Evolutionary conservation across 1,140 invertebrate genomes (phyloP), one percentile per base, ranked within the genome.

Genomic region (Parasteatoda tepidariorum): DNA sequence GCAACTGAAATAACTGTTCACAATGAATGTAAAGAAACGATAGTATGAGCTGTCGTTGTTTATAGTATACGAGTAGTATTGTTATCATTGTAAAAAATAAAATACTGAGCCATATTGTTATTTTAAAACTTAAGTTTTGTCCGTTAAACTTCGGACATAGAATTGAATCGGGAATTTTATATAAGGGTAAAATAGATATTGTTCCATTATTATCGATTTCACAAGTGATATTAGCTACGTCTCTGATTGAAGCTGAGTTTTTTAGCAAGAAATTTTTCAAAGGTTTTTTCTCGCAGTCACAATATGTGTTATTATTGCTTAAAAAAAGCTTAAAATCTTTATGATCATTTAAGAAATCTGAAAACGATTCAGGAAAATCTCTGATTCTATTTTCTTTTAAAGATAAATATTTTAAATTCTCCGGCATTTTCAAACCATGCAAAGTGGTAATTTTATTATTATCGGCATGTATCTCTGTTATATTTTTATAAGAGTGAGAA

Each of bases 131-230:
- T 11, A 48, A 59, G 15, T 22, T 22, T 24, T 13, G 11, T 18
- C 11, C n/a, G 6, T 31, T n/a, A 26, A 68, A 18, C 18, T 54
- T 34, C 13, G 86, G 79, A 57, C 86, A 87, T 11, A 87, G 70
- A 18, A 84, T 11, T 11, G 34, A 18, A 38, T 87, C 84, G 13
- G 86, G 89, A 0, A 91, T 73, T 1, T 89, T 82, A 1, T 91
- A 91, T 13, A 78, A 26, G 0, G 55, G 57, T 15, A 71, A 15
- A 2, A 41, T 3, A 5, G 33, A 15, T 22, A 6, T 15, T 28
- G 64, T 76, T 15, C 74, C 68, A 30, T 83, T 74, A 11, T 24
- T 74, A 26, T 66, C 54, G 2, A 83, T 38, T 55, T 83, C 30
- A 55, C 81, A 83, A 9, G 55, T 18, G 11, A 83, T 66, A 9